Evolutionary conservation across 2,113 vertebrate species (phyloP), one percentile per base, ranked within the genome.

Genomic region (Mixornis gularis): DNA sequence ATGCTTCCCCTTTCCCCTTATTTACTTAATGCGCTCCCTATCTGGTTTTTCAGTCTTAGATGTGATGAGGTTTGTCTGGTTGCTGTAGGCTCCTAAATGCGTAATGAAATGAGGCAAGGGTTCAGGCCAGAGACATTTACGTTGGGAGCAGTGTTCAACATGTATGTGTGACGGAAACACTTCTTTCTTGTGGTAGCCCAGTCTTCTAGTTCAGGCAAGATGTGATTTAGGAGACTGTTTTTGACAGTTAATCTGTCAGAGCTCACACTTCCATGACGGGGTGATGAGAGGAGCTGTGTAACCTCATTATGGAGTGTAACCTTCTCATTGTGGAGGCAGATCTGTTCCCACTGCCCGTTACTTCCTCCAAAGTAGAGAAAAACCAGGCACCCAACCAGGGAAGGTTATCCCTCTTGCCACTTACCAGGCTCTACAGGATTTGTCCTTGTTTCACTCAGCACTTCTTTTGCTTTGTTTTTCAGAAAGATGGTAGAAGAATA

Each of bases 91-190:
- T 71, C 53, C 58, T 65, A 19, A 90, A 76, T 18, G 16, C 4
- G 1, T 38, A 41, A 25, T 2, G 4, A 51, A 87, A 76, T 0
- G 1, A 77, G 34, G 26, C 38, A 51, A 69, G 20, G 24, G 32
- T 56, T 77, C 38, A n/a, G 34, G 43, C 34, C 63, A 12, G 18
- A 64, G 59, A 5, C 12, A 10, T 12, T 63, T 19, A 10, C 21
- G 1, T 0, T 41, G 40, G 36, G 15, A 53, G 59, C 17, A 44
- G 46, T 25, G 24, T 19, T 48, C 43, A 29, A 26, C 25, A 9
- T 16, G 7, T 36, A 3, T 7, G 6, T 0, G 0, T 7, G 25
- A 86, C 17, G 29, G 36, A 80, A 76, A 29, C 1, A 0, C 53
- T 70, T 29, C 64, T 36, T 53, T 59, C 36, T 36, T 34, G 32